Evolutionary conservation across 1,140 invertebrate species (phyloP).

Genomic region (Aphelenchoides avenae): DNA sequence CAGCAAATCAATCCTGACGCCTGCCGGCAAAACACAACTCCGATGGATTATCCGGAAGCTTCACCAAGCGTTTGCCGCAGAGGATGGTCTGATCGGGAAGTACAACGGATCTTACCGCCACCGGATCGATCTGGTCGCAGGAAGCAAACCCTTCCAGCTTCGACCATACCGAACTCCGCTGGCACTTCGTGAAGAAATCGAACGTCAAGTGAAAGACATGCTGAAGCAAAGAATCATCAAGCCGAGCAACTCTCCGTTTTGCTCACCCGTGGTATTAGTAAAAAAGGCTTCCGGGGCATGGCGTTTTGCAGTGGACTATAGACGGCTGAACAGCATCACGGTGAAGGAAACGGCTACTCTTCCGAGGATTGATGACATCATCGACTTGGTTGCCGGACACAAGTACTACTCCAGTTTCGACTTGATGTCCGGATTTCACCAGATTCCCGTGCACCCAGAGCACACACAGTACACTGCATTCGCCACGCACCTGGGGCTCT

Average conservation of each 20-base stretch:
- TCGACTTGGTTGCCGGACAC: constrained; percentile 8
- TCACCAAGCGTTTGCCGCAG: neutral
- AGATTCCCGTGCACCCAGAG: neutral
- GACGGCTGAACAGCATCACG: constrained; percentile 6
- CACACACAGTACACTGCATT: constrained; percentile 18
- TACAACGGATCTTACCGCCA: constrained; percentile 16
- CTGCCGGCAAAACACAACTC: neutral
- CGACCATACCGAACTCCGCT: constrained; percentile 9
- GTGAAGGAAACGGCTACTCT: constrained; percentile 6
- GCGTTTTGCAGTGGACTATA: constrained; percentile 28
- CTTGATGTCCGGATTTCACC: constrained; percentile 13
- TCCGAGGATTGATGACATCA: constrained; percentile 4
- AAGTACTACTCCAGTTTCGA: constrained; percentile 8
- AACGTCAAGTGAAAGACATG: constrained; percentile 31
- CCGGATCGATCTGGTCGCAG: constrained; percentile 1
- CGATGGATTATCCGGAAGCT: neutral
- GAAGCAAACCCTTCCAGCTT: neutral
- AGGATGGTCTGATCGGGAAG: constrained; percentile 11
- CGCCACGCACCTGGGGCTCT: constrained; percentile 2
- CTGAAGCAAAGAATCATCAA: constrained; percentile 24
- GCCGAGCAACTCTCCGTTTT: constrained; percentile 12
- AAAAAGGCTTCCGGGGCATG: constrained; percentile 20
- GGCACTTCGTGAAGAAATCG: constrained; percentile 19
- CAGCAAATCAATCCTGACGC: neutral
- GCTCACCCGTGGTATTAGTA: constrained; percentile 22